phyloP scores from a whole-genome alignment of 2,888 invertebrate genomes.

The Sarcophaga variegata region DNA sequence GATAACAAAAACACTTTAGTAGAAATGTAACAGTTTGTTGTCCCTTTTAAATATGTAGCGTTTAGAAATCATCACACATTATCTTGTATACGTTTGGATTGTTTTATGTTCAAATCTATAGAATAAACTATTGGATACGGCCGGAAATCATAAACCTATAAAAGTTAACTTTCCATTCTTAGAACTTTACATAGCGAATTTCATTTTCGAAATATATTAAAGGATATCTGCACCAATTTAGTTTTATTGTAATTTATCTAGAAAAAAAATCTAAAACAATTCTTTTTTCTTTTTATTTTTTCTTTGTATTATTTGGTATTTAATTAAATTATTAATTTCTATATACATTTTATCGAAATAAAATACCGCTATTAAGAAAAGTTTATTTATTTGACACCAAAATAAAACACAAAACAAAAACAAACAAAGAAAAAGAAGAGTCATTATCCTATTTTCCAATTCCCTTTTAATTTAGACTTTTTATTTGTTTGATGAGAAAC shows the following conservation, averaged over 20 bases:
- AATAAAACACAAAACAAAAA: background rate
- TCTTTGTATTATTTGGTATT: slow-evolving; percentile 51
- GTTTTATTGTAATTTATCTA: slow-evolving; percentile 26
- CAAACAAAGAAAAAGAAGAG: slow-evolving; percentile 46
- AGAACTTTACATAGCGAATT: background rate
- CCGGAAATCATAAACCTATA: no score
- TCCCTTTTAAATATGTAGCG: no score
- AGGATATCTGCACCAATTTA: background rate
- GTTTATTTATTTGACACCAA: slow-evolving; percentile 41
- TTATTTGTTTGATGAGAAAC: slow-evolving; percentile 78
- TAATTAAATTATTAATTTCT: background rate
- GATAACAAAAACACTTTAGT: no score
- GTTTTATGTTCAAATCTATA: no score
- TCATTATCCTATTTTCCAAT: slow-evolving; percentile 75
- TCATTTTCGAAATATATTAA: background rate
- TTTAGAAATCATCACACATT: no score
- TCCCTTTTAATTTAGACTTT: slow-evolving; percentile 76
- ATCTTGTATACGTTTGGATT: no score
- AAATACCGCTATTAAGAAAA: slow-evolving; percentile 59
- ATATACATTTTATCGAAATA: slow-evolving; percentile 41
- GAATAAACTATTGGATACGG: no score
- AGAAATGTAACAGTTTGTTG: no score
- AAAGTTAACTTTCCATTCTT: no score
- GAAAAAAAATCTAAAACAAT: background rate
- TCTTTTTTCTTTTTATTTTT: slow-evolving; percentile 24